Base-by-base conservation (phyloP, 1,140 invertebrate species). In the Mesaphorura yosii region DNA sequence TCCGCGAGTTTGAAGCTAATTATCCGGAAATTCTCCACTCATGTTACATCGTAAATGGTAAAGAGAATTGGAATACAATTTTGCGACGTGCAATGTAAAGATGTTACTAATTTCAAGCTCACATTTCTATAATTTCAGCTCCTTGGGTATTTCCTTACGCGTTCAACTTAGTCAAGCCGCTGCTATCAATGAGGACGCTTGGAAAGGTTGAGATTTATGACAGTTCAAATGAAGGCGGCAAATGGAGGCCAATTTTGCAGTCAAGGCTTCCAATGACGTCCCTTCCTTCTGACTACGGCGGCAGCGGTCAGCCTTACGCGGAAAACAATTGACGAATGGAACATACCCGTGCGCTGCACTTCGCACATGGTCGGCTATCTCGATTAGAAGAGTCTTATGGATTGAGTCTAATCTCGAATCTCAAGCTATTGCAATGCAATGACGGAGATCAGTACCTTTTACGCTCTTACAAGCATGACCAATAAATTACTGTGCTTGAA, bases 1-100 rank as follows among this genome's bases (percentile, higher is more conserved):
- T 55, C 26, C 48, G 47, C 14, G 53, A 55, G 17, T 55, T 55
- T 70, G 78, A 91, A 70, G 83, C 86, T 25, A 88, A 89, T 69
- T 88, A 86, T 65, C 85, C 85, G 0, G 85, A 94, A 74, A 83
- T 88, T 65, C 71, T 93, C 19, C 90, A 90, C 68, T 76, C 73
- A 41, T 84, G 86, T 66, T 86, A 81, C 64, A 83, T 92, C 19
- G 78, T 92, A 26, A 92, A 93, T 65, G 81, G 83, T 86, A 70
- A 34, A 31, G 7, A 23, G 28, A 17, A 7, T 10, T n/a, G 12
- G 40, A 46, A 46, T 22, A 46, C 12, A 20, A 23, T 20, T 15
- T 10, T 46, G 6, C 6, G 7, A 26, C 23, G 31, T 10, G n/a
- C n/a, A 10, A 34, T n/a, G n/a, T 10, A 34, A 34, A 10, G n/a